Conservation (phyloP, 2,888 invertebrate species). For the Ormyrus nitidulus region DNA sequence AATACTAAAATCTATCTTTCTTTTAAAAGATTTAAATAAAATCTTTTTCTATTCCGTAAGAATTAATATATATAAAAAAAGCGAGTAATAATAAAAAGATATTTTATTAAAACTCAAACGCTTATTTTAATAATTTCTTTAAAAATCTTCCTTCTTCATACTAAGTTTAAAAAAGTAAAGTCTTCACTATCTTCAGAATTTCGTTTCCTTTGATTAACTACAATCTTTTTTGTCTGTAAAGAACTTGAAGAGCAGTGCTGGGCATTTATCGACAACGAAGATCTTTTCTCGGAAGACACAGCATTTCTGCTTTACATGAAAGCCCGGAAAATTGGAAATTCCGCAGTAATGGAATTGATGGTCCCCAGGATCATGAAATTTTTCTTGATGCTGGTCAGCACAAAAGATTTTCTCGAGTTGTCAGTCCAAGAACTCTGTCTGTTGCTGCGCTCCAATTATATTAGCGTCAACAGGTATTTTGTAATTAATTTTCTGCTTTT, state of each 20-base stretch:
- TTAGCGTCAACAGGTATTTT: conserved; percentile 84
- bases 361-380: conserved; percentile 85
- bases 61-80: too few relatives aligned
- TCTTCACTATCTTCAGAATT: too few relatives aligned
- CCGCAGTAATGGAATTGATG: conserved; percentile 83
- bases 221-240: conserved; percentile 63
- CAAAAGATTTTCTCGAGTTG: conserved; percentile 83
- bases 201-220: too few relatives aligned
- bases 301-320: conserved; percentile 83
- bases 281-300: conserved; percentile 84
- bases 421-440: conserved; percentile 81
- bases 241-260: conserved; percentile 87
- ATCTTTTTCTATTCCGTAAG: too few relatives aligned
- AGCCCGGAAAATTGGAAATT: conserved; percentile 78
- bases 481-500: too few relatives aligned
- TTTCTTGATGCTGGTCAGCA: conserved; percentile 86
- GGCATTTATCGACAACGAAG: conserved; percentile 84
- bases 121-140: too few relatives aligned
- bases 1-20: too few relatives aligned
- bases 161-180: too few relatives aligned
- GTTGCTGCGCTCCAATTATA: conserved; percentile 84
- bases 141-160: too few relatives aligned
- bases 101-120: too few relatives aligned
- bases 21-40: too few relatives aligned
- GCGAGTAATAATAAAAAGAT: too few relatives aligned